These are phyloP conservation scores for Montipora efflorescens DNA, from an alignment of 64 coral and sea anemone genomes.

Conservation along the genomic window DNA sequence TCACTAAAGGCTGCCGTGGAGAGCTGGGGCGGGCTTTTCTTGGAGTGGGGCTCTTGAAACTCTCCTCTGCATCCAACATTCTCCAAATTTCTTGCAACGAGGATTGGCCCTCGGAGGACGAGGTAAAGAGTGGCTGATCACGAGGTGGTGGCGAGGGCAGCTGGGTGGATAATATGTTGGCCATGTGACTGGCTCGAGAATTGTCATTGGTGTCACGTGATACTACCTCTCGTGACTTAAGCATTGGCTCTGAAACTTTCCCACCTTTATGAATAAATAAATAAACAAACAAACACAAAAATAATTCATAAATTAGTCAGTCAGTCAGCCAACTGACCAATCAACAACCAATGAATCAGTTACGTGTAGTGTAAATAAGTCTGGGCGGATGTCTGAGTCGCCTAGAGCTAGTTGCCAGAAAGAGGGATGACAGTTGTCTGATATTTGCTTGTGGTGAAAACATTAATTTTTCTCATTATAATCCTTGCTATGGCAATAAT, in stretches of 20 bases:
- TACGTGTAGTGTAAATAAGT: background rate
- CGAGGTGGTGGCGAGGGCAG: conserved; percentile 33
- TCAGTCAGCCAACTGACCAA: background rate
- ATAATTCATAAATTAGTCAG: background rate
- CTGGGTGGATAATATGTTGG: conserved; percentile 26
- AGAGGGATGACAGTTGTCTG: no score
- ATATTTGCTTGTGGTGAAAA: no score
- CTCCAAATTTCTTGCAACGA: conserved; percentile 98
- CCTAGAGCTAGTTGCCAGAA: no score
- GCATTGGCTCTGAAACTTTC: background rate
- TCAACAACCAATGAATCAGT: background rate
- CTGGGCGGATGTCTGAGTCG: no score
- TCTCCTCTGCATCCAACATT: conserved; percentile 96
- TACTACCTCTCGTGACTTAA: background rate
- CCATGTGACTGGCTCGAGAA: conserved; percentile 15
- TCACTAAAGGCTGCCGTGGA: background rate
- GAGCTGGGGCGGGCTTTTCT: conserved; percentile 16
- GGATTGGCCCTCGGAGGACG: conserved; percentile 92
- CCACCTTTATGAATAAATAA: background rate
- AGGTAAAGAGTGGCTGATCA: conserved; percentile 84
- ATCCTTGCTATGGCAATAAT: no score
- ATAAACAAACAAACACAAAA: background rate
- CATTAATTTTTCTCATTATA: no score
- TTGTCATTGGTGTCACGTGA: background rate
- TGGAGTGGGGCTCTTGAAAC: conserved; percentile 75